Percentiles rank a stretch among this genome's conserved stretches.
Conservation (phyloP, 2,113 vertebrate species). For the Sapajus apella region DNA sequence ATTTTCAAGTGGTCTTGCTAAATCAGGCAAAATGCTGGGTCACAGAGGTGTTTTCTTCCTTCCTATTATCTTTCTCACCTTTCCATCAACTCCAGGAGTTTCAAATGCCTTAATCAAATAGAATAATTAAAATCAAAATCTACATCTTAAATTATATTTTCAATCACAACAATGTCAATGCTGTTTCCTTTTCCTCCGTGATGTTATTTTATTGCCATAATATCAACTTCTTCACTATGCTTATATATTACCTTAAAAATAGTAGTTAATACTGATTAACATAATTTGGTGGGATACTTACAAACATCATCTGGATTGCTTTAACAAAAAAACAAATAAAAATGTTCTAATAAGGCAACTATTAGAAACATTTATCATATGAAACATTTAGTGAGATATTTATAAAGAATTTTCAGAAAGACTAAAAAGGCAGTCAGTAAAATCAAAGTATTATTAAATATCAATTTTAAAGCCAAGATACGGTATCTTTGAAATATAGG, state of each 20-base stretch:
- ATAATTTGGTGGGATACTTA: slow-evolving; percentile 23
- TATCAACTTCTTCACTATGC: neutral
- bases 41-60: neutral
- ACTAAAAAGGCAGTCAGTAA: neutral
- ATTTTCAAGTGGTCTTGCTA: neutral
- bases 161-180: neutral
- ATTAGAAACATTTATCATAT: neutral
- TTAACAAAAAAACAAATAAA: neutral
- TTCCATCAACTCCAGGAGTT: neutral
- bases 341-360: slow-evolving; percentile 1
- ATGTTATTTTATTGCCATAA: slow-evolving; percentile 43
- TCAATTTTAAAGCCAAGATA: neutral
- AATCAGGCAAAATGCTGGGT: neutral
- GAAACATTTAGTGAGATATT: neutral
- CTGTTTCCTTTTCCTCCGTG: neutral
- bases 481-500: neutral
- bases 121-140: slow-evolving; percentile 36
- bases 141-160: slow-evolving; percentile 23
- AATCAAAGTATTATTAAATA: neutral
- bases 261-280: neutral
- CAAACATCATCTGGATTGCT: neutral
- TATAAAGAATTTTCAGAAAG: slow-evolving; percentile 11
- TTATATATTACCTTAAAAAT: slow-evolving; percentile 33
- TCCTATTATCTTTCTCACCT: neutral
- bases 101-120: slow-evolving; percentile 35